A percentile compares a stretch with the other conserved stretches of the same genome.
Evolutionary conservation across 2,888 invertebrate species (phyloP).

Genomic region (Barypeithes pellucidus): DNA sequence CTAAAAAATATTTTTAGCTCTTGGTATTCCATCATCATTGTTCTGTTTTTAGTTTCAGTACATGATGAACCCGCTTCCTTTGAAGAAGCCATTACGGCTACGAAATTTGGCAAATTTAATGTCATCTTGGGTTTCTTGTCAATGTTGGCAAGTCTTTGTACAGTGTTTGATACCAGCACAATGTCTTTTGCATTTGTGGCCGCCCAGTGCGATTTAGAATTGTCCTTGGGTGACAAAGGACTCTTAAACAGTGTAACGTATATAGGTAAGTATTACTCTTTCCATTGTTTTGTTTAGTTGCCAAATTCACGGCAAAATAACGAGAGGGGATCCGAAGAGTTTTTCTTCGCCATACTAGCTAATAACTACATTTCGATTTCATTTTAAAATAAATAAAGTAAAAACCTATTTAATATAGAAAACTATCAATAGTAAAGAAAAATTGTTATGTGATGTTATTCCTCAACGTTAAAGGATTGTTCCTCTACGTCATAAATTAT

Average conservation of each 20-base stretch:
- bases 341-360: too few species aligned
- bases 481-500: too few species aligned
- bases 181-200: conserved; percentile 82
- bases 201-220: conserved; percentile 81
- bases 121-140: conserved; percentile 73
- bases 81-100: conserved; percentile 79
- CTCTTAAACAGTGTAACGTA: conserved; percentile 81
- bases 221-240: conserved; percentile 81
- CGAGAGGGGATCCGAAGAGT: too few species aligned
- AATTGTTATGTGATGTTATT: too few species aligned
- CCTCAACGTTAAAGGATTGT: too few species aligned
- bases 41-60: conserved; percentile 37
- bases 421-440: too few species aligned
- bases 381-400: too few species aligned
- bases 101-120: conserved; percentile 83
- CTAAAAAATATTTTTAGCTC: too few species aligned
- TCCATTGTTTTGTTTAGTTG: too few species aligned
- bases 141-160: conserved; percentile 78
- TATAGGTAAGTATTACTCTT: conserved; percentile 76
- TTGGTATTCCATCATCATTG: background rate
- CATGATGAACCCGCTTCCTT: conserved; percentile 73
- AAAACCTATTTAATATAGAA: too few species aligned
- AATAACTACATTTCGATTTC: too few species aligned
- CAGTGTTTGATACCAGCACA: conserved; percentile 81
- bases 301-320: too few species aligned